Percentiles rank a stretch among this genome's conserved stretches.
Evolutionary conservation across 2,113 vertebrate species (phyloP).

Genomic region (Vidua macroura): DNA sequence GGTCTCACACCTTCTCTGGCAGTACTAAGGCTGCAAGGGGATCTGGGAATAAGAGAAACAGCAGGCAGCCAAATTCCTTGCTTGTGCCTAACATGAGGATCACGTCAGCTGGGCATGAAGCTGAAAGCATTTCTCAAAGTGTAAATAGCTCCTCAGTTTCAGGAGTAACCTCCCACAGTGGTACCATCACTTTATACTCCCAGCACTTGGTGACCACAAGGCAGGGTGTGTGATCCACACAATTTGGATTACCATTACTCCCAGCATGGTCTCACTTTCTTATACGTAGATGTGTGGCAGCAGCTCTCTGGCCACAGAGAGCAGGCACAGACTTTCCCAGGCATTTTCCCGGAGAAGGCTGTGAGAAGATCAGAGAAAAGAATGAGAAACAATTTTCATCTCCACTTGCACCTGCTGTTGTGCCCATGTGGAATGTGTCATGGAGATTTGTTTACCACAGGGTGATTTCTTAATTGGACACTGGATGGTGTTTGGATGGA

Average conservation of each 20-base stretch:
- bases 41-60: not conserved
- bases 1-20: not conserved
- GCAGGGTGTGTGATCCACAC: not conserved
- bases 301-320: too few relatives aligned
- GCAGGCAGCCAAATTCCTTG: not conserved
- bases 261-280: not conserved
- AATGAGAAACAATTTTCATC: too few relatives aligned
- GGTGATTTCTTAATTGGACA: too few relatives aligned
- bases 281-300: not conserved
- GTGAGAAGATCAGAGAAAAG: too few relatives aligned
- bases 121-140: not conserved
- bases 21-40: not conserved
- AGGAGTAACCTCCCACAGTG: not conserved
- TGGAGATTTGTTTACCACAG: too few relatives aligned
- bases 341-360: too few relatives aligned
- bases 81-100: not conserved
- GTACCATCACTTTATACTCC: rapidly evolving
- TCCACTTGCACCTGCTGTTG: too few relatives aligned
- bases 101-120: rapidly evolving
- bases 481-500: too few relatives aligned
- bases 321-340: too few relatives aligned
- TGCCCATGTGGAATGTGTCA: too few relatives aligned
- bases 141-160: not conserved
- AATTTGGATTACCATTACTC: not conserved
- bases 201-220: rapidly evolving